Evolutionary conservation across 2,888 invertebrate species (phyloP), one percentile per base, ranked within the genome.

Genomic region (Athalia rosae): DNA sequence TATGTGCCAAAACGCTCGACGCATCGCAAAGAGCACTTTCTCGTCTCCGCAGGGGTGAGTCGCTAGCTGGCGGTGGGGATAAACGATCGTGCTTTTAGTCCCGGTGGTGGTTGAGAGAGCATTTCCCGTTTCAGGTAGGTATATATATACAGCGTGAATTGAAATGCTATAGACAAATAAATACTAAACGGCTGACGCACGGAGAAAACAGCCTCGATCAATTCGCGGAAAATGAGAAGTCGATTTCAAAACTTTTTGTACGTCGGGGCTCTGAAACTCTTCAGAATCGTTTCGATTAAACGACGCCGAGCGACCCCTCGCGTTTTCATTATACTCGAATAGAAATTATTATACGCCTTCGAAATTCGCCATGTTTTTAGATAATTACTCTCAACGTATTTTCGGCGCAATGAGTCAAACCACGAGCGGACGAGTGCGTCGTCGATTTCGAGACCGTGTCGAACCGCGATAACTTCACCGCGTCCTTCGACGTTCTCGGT

Each of bases 1-100:
- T 71, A 71, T 71, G 71, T 71, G 71, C 71, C 71, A 71, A 82
- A 84, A 82, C 82, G 84, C 82, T 83, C 81, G 83, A 84, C 82
- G 81, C 84, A 81, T 83, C 80, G 82, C 80, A 84, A 83, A 63
- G 74, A 76, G 50, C 61, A 62, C 63, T 48, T 76, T 58, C 58
- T 58, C 71, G 58, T 58, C 11, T 71, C 71, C 71, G n/a, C n/a
- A n/a, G 45, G 71, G 71, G 58, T 71, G 71, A 71, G 58, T 71
- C 43, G 56, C 43, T 56, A 43, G 8, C 15, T 58, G 45, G 58
- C 43, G 56, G 58, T 43, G 56, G 56, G 71, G 58, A 58, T 71
- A 71, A 71, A 71, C 71, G 71, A 45, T 58, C 71, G 45, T 56
- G 58, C 58, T 58, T 67, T 67, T 58, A 50, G 56, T 71, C 71